Evolutionary conservation across 2,797 vertebrate genomes (phyloP), one percentile per base, ranked within the genome.

Genomic region (Enteromius afrohamiltoni): DNA sequence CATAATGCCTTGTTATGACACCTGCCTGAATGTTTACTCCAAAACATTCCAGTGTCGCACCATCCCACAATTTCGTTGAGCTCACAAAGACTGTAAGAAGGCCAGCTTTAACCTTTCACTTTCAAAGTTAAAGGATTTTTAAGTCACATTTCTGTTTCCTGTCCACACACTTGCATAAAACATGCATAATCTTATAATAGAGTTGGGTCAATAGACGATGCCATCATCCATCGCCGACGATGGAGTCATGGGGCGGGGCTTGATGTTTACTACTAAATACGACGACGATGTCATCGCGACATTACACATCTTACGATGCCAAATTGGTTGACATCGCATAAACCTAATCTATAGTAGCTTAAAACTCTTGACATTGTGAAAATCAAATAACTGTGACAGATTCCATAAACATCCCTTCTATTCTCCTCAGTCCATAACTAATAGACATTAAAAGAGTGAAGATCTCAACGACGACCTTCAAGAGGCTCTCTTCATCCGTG

Each of bases 391-490:
- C 51, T 49, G 26, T 49, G 7, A 34, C 6, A 49, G 40, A 74
- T 74, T 81, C 23, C 67, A 75, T 65, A 37, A 67, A 21, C 21
- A 82, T 51, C 14, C 29, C 31, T 75, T 82, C 51, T 55, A 58
- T n/a, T 58, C 37, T 42, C 4, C 8, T 42, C 16, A 21, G 29
- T 51, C 58, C 21, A 74, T 65, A 74, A 64, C 79, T 49, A 81
- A 81, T 37, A 1, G 9, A 47, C 58, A 26, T 65, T 64, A 74
- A 58, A 68, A 7, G 49, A 42, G 2, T 45, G 34, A 76, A 69
- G 62, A 77, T 68, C 81, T 83, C 23, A 58, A 69, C 19, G 23
- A 77, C 19, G 23, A 83, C 81, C 73, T 82, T 76, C 16, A n/a
- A 76, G 71, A 75, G 55, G 42, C 60, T 82, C 45, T 79, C 26